Evolutionary conservation across 30 jellyfish, hydroid and myxozoan genomes (phyloP), one percentile per base, ranked within the genome.

Genomic region (Rhopilema esculentum): DNA sequence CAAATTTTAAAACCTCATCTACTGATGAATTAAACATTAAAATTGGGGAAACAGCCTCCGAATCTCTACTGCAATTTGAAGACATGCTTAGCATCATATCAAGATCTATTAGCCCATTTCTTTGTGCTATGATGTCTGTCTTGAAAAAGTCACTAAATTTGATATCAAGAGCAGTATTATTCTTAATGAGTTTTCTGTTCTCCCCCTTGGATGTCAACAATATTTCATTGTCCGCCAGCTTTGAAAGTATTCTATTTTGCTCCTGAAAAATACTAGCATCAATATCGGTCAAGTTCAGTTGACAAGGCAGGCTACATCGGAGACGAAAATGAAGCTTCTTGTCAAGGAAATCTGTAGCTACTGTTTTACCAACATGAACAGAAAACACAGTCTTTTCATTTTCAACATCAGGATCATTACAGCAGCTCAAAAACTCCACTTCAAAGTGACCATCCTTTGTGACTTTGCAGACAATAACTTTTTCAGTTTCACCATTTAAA

Each of bases 31-130:
- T 57, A 32, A 68, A 68, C 79, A 83, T 68, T 29, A 83, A 70
- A 69, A 70, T 25, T 48, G 91, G 91, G 78, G 85, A 68, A 53
- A 23, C 33, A 25, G 69, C 61, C 16, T 69, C 91, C 8, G 85
- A 0, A 17, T 31, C 69, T 24, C 8, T 19, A 27, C 32, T 28
- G 25, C 48, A 20, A 16, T 69, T 69, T 25, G 64, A 62, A 0
- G 69, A 68, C 85, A 68, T 69, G 8, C 51, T 83, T 4, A 27
- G 24, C 77, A 69, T 49, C 4, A 76, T 16, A 28, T 49, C 72
- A 19, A 49, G 26, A 27, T 76, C 74, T 17, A 49, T 57, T 20
- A 51, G 31, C 29, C 61, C 86, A 76, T 27, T 50, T 16, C 30
- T 50, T 1, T n/a, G 27, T 12, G 50, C n/a, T 16, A 16, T 23